These are phyloP conservation scores for Lithophane socia DNA, from an alignment of 2,888 invertebrate genomes.

Conservation along the genomic window DNA sequence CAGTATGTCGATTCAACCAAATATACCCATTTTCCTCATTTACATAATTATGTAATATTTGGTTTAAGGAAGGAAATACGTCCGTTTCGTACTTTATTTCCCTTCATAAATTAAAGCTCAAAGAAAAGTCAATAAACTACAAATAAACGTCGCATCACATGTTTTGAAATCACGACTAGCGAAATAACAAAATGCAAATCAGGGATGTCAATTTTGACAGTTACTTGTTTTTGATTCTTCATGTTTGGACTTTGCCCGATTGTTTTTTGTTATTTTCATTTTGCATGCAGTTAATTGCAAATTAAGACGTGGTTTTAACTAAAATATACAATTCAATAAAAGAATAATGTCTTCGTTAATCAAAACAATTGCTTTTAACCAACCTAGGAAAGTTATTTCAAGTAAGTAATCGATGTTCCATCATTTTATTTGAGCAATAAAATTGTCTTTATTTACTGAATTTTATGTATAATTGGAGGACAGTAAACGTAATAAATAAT, in stretches of 20 bases:
- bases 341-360: constrained; percentile 67
- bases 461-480: background rate
- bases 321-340: constrained; percentile 1
- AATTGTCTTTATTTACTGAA: background rate
- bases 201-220: constrained; percentile 33
- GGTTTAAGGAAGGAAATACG: background rate
- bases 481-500: background rate
- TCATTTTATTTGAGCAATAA: background rate
- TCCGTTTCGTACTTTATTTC: background rate
- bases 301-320: background rate
- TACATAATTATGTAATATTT: background rate
- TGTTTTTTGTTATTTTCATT: constrained; percentile 40
- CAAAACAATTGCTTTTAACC: constrained; percentile 68
- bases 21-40: background rate
- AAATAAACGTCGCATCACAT: background rate
- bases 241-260: constrained; percentile 55
- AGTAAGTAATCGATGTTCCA: constrained; percentile 65
- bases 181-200: constrained; percentile 25
- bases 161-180: background rate
- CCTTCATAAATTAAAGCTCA: background rate
- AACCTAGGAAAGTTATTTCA: constrained; percentile 64
- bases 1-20: background rate
- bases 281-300: background rate
- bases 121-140: background rate
- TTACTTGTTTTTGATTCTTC: constrained; percentile 26